Evolutionary conservation across 2,888 invertebrate genomes (phyloP).

Genomic region (Trissolcus brochymenae): DNA sequence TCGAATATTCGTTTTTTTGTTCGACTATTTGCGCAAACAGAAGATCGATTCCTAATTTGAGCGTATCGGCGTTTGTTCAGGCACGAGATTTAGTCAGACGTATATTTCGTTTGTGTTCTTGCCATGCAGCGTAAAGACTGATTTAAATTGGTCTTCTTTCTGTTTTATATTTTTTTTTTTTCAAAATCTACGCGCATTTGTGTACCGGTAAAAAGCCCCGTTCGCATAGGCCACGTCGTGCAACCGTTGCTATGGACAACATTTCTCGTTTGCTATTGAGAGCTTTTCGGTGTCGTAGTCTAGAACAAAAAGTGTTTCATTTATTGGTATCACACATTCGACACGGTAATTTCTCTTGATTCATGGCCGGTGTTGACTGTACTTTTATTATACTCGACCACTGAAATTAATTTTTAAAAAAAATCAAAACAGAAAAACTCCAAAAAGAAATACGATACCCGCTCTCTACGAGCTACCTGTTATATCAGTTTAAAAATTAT

Average conservation of each 20-base stretch:
- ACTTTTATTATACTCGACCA: conserved; percentile 47
- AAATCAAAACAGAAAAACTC: conserved; percentile 17
- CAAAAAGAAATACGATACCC: conserved; percentile 18
- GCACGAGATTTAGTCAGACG: conserved; percentile 35
- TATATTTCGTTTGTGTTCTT: conserved; percentile 25
- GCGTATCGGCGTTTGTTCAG: conserved; percentile 39
- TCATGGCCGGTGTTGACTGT: conserved; percentile 52
- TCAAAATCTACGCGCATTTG: conserved; percentile 34
- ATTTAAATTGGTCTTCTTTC: conserved; percentile 52
- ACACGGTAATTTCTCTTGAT: conserved; percentile 58
- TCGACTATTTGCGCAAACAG: conserved; percentile 22
- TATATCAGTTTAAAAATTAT: no score
- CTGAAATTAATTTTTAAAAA: conserved; percentile 57
- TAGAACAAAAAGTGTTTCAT: conserved; percentile 58
- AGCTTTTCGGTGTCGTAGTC: conserved; percentile 58
- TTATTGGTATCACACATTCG: conserved; percentile 57
- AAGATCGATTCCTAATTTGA: conserved; percentile 40
- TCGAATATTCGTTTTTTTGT: neutral
- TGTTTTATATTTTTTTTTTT: conserved; percentile 35
- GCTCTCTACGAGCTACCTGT: neutral
- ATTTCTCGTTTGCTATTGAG: conserved; percentile 57
- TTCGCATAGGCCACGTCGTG: conserved; percentile 37
- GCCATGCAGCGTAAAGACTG: conserved; percentile 37
- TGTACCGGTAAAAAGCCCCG: conserved; percentile 37
- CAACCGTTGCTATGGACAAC: conserved; percentile 50